Percentiles rank a stretch among this genome's conserved stretches.
These are phyloP conservation scores for Diplolepis rosae DNA, from an alignment of 2,888 invertebrate species.

Conservation along the genomic window DNA sequence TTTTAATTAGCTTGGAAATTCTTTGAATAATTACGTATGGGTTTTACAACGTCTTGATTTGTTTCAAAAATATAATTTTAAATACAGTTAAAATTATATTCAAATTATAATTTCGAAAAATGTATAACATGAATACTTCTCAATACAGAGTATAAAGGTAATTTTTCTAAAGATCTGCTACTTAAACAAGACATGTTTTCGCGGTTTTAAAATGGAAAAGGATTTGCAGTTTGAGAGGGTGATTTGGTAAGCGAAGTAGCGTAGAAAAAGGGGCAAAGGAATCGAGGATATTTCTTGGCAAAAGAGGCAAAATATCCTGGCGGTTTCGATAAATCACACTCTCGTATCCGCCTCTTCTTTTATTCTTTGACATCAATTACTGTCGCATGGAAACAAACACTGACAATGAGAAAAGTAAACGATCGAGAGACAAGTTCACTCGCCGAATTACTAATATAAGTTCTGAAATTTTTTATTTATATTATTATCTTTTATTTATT, in stretches of 20 bases:
- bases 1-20: too few relatives aligned
- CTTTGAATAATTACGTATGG: too few relatives aligned
- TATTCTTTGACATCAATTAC: slow-evolving; percentile 26
- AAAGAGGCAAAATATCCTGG: slow-evolving; percentile 27
- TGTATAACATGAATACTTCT: too few relatives aligned
- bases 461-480: too few relatives aligned
- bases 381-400: slow-evolving; percentile 12
- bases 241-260: slow-evolving; percentile 10
- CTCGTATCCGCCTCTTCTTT: slow-evolving; percentile 24
- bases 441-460: neutral
- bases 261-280: slow-evolving; percentile 14
- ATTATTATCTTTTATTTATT: too few relatives aligned
- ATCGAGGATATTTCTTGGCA: slow-evolving; percentile 23
- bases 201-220: slow-evolving; percentile 1
- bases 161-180: too few relatives aligned
- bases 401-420: slow-evolving; percentile 3
- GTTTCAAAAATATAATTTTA: too few relatives aligned
- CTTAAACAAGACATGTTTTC: slow-evolving; percentile 16
- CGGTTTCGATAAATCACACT: slow-evolving; percentile 29
- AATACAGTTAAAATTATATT: too few relatives aligned
- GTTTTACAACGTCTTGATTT: too few relatives aligned
- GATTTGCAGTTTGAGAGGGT: slow-evolving; percentile 1
- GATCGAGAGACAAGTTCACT: neutral
- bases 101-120: too few relatives aligned
- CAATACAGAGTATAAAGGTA: slow-evolving; percentile 1